These are phyloP conservation scores for Rhinichthys osculus DNA, from an alignment of 2,797 vertebrate genomes.

Conservation along the genomic window DNA sequence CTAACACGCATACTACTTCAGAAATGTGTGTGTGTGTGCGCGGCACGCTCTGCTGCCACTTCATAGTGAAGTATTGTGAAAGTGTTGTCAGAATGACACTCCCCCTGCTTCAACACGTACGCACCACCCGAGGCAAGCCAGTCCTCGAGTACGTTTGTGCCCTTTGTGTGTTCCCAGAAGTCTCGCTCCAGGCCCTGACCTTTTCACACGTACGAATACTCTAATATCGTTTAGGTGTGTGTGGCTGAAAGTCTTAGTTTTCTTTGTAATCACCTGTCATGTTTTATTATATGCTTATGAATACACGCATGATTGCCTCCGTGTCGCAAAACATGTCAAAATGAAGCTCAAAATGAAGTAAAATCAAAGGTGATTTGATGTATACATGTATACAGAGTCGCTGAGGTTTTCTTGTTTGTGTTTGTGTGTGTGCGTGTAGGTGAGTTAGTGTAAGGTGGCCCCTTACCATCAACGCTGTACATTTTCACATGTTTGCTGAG, in stretches of 20 bases:
- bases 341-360: background rate
- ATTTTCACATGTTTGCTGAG: constrained; percentile 46
- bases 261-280: constrained; percentile 22
- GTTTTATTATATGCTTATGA: background rate
- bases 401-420: background rate
- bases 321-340: background rate
- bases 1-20: background rate
- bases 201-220: constrained; percentile 26
- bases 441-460: background rate
- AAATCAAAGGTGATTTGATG: background rate
- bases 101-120: constrained; percentile 8
- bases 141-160: constrained; percentile 10
- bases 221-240: constrained; percentile 9
- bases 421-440: background rate
- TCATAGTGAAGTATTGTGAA: constrained; percentile 40
- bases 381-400: background rate
- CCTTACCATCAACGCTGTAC: background rate
- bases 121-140: constrained; percentile 9
- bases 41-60: constrained; percentile 29
- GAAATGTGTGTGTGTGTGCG: background rate
- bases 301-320: background rate
- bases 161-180: constrained; percentile 28
- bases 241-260: constrained; percentile 23
- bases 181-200: constrained; percentile 35
- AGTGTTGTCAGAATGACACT: constrained; percentile 32